These are phyloP conservation scores for Passer montanus DNA, from an alignment of 2,113 vertebrate species.

Conservation along the genomic window DNA sequence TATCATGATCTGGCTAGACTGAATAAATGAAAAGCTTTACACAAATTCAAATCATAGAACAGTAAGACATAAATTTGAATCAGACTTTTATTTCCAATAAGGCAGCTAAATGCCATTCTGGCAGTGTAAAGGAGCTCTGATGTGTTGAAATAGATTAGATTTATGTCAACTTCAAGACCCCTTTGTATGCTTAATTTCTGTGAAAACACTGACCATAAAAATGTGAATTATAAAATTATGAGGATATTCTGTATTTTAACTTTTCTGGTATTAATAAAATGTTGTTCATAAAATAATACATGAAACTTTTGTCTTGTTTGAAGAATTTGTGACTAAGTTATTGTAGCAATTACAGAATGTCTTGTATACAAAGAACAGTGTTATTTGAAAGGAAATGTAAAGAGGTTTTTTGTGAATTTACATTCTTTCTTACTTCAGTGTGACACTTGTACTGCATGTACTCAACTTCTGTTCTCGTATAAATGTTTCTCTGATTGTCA, in stretches of 20 bases:
- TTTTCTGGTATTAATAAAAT: conserved; percentile 15
- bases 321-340: not conserved
- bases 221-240: not conserved
- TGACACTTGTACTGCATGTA: not conserved
- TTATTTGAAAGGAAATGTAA: not conserved
- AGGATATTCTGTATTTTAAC: not conserved
- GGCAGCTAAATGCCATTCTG: not conserved
- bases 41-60: not conserved
- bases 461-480: not conserved
- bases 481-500: not conserved
- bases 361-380: not conserved
- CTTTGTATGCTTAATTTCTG: not conserved
- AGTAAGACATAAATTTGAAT: not conserved
- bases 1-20: not conserved
- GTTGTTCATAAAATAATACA: not conserved
- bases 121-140: not conserved
- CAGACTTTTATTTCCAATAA: not conserved
- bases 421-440: not conserved
- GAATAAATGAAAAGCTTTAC: not conserved
- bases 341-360: not conserved
- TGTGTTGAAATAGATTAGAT: not conserved
- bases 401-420: not conserved
- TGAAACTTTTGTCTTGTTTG: not conserved
- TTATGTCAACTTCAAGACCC: not conserved
- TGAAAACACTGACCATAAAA: not conserved